phyloP scores from a whole-genome alignment of 2,113 vertebrate genomes.

The Sitta europaea region DNA sequence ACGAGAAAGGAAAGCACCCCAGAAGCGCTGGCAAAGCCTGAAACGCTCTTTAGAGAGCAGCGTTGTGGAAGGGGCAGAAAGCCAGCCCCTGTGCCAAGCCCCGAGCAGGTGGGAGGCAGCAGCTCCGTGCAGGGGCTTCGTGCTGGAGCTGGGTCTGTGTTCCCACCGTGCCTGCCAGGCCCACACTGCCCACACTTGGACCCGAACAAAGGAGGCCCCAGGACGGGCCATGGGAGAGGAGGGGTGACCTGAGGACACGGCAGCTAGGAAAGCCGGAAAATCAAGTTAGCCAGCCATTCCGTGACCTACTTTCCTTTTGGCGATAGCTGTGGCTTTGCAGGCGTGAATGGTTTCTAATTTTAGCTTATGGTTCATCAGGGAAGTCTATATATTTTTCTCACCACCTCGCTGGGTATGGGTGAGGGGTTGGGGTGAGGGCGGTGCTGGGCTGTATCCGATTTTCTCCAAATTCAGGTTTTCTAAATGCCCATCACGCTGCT shows the following conservation, averaged over 20 bases:
- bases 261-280: constrained; percentile 27
- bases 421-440: background rate
- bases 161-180: constrained; percentile 34
- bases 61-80: background rate
- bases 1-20: background rate
- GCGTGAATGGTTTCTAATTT: constrained; percentile 63
- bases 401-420: fast-evolving
- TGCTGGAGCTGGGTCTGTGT: too few relatives aligned
- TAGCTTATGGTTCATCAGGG: constrained; percentile 41
- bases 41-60: background rate
- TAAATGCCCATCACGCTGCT: background rate
- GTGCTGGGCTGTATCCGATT: fast-evolving
- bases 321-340: constrained; percentile 41
- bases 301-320: constrained; percentile 64
- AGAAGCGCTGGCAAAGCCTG: constrained; percentile 16
- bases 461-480: background rate
- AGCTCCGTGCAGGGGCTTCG: background rate
- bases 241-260: constrained; percentile 46
- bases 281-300: constrained; percentile 50
- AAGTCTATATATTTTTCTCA: background rate
- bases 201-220: background rate
- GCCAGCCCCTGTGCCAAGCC: background rate
- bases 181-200: background rate
- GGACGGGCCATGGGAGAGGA: background rate
- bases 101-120: constrained; percentile 3